Evolutionary conservation across 2,888 invertebrate genomes (phyloP).

Genomic region (Philonicus albiceps): DNA sequence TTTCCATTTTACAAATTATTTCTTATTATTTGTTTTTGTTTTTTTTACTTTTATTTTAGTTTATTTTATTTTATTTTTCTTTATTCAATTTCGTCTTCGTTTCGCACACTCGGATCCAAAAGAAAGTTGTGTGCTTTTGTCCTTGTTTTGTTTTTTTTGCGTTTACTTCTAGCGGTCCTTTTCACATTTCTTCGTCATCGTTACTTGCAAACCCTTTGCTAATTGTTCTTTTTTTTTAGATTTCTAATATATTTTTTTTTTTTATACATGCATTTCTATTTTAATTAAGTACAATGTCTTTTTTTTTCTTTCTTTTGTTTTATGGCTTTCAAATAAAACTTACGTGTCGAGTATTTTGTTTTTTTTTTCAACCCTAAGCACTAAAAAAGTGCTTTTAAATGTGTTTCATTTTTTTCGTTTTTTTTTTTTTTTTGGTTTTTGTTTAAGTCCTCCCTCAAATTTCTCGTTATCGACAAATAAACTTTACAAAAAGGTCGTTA

Average conservation of each 20-base stretch:
- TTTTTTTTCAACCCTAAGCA: not conserved
- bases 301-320: not conserved
- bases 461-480: not conserved
- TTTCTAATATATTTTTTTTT: slow-evolving; percentile 15
- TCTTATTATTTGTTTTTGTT: not conserved
- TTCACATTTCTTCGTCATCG: not conserved
- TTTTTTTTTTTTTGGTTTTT: too few relatives aligned
- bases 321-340: not conserved
- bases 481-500: not conserved
- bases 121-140: not conserved
- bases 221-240: slow-evolving; percentile 33
- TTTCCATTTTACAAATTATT: not conserved
- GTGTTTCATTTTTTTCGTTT: not conserved
- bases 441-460: not conserved
- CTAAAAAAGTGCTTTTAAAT: not conserved
- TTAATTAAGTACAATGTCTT: not conserved
- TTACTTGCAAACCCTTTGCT: not conserved
- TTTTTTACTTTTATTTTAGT: too few relatives aligned
- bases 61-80: too few relatives aligned
- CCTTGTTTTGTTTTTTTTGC: not conserved
- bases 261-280: slow-evolving; percentile 20
- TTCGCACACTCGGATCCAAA: not conserved
- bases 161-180: not conserved
- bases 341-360: not conserved
- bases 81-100: too few relatives aligned